Conservation (phyloP, 2,888 invertebrate genomes). For the Yponomeuta malinellus region DNA sequence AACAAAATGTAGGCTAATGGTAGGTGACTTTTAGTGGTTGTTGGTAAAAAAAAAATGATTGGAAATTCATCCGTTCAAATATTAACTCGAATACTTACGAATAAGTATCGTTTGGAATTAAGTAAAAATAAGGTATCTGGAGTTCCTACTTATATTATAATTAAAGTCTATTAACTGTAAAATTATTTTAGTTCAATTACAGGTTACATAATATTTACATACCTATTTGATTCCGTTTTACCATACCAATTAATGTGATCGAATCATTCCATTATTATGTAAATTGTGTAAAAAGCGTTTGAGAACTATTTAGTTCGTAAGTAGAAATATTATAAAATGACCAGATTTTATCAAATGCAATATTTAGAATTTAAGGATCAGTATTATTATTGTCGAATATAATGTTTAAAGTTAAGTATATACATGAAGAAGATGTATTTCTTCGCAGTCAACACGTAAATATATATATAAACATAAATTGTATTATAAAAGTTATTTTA, state of each 20-base stretch:
- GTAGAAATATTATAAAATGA: slow-evolving; percentile 52
- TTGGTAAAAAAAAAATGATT: slow-evolving; percentile 12
- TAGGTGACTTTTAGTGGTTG: slow-evolving; percentile 8
- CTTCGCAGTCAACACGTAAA: neutral
- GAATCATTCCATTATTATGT: slow-evolving; percentile 45
- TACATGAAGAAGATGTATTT: slow-evolving; percentile 35
- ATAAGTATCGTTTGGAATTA: slow-evolving; percentile 29
- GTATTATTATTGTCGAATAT: slow-evolving; percentile 71
- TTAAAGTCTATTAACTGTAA: slow-evolving; percentile 15
- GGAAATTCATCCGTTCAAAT: slow-evolving; percentile 28
- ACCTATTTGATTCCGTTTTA: neutral
- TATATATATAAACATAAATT: neutral
- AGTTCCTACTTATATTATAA: slow-evolving; percentile 63
- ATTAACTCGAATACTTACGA: slow-evolving; percentile 53
- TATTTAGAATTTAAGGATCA: slow-evolving; percentile 68
- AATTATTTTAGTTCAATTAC: too few relatives aligned
- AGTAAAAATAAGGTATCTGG: slow-evolving; percentile 46
- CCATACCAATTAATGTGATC: neutral
- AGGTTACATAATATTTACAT: neutral
- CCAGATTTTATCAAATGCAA: slow-evolving; percentile 75
- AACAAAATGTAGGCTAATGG: neutral
- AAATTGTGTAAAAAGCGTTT: slow-evolving; percentile 59
- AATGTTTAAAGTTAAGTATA: slow-evolving; percentile 58
- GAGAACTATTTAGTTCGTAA: slow-evolving; percentile 41
- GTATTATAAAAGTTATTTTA: slow-evolving; percentile 16